Base-by-base conservation (phyloP, 2,113 vertebrate species). In the Vimba vimba region DNA sequence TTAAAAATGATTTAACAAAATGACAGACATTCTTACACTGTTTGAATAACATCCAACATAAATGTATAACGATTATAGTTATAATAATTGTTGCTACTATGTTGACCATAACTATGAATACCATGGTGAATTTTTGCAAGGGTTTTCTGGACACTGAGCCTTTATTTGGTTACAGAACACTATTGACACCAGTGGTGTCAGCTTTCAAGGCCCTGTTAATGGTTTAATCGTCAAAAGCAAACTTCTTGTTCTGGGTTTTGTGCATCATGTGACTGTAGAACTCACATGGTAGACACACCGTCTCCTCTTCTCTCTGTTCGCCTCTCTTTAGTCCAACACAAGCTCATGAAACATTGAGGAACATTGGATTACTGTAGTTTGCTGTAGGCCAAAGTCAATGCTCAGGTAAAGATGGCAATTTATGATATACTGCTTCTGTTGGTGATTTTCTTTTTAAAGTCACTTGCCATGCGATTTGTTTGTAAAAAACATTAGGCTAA, bases 231-330 rank as follows among this genome's bases (percentile, higher is more conserved):
- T 13, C n/a, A 39, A 45, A 80, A 80, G 64, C 30, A 59, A 39
- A 75, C 71, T 17, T 77, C 45, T 30, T 27, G 15, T 27, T 33
- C 17, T 82, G 80, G 36, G 30, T 71, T 82, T 83, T 71, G 66
- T 11, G 17, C 43, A 39, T 82, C 80, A 82, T 71, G 80, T 55
- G 80, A 82, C 47, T 55, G 45, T 11, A 36, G 47, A 52, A 82
- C 79, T 71, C 80, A 82, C 80, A 82, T 82, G 80, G 64, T 71
- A 69, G 64, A 68, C 64, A 71, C 80, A 82, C 21, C 0, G 25
- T 69, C 45, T 55, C 27, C 47, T 69, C 45, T 6, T 13, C n/a
- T 52, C 4, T 55, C 62, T 23, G 43, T 50, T 6, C 39, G 10
- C 60, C 59, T 30, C 79, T 45, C n/a, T 60, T 43, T 71, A 9